Percentiles rank a stretch among this genome's conserved stretches.
These are phyloP conservation scores for Coptodon bakossiorum DNA, from an alignment of 2,113 vertebrate species.

Conservation along the genomic window DNA sequence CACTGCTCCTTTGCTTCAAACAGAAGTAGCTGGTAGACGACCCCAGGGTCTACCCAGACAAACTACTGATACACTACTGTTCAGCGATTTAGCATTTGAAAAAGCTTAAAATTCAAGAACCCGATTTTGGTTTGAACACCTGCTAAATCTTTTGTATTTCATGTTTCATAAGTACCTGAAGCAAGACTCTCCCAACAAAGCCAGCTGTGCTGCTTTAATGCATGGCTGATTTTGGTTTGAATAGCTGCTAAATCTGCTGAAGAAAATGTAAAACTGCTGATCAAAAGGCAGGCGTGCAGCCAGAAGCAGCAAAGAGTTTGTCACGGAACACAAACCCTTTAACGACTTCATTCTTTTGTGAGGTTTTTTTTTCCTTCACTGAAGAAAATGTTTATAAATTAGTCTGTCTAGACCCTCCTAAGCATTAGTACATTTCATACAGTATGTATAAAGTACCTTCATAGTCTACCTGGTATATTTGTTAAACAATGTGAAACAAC, in stretches of 20 bases:
- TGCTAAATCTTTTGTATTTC: not conserved
- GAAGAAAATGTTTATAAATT: not conserved
- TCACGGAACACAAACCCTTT: not conserved
- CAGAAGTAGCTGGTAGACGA: not conserved
- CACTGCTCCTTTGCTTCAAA: not conserved
- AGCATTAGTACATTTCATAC: not conserved
- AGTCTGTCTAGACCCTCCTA: not conserved
- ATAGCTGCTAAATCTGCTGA: not conserved
- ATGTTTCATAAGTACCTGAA: not conserved
- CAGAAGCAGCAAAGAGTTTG: not conserved
- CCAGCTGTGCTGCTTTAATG: not conserved
- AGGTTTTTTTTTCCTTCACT: not conserved
- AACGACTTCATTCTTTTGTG: not conserved
- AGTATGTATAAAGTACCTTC: not conserved
- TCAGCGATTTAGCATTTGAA: not conserved
- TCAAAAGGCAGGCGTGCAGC: not conserved
- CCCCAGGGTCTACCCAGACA: fast-evolving
- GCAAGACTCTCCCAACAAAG: not conserved
- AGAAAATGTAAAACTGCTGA: not conserved
- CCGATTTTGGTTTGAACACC: not conserved
- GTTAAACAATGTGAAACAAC: not conserved
- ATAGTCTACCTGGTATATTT: not conserved
- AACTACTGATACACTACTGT: not conserved
- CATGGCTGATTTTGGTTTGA: not conserved
- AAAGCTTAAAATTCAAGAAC: not conserved